phyloP scores from a whole-genome alignment of 2,113 vertebrate genomes.

The Mesocricetus auratus region DNA sequence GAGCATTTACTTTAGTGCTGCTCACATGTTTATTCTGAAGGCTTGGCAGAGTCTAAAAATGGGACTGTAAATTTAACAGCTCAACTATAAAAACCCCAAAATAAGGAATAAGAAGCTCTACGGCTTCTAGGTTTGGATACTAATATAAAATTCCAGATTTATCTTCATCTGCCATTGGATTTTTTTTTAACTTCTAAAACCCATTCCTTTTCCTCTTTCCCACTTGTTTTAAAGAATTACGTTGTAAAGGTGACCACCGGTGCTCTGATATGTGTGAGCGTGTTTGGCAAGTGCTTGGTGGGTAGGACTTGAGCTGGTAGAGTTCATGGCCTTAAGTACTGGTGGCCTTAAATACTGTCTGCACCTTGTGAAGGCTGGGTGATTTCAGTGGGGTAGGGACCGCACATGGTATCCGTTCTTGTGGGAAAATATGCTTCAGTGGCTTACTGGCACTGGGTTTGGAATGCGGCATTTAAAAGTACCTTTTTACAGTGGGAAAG shows the following conservation, averaged over 20 bases:
- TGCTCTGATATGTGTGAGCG: constrained; percentile 62
- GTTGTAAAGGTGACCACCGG: constrained; percentile 36
- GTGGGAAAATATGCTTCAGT: constrained; percentile 93
- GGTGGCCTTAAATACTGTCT: constrained; percentile 68
- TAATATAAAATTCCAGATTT: constrained; percentile 37
- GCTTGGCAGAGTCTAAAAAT: constrained; percentile 72
- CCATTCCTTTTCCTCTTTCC: constrained; percentile 37
- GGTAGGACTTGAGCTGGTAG: constrained; percentile 35
- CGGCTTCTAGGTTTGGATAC: constrained; percentile 59
- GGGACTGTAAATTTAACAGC: constrained; percentile 70
- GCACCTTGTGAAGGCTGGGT: constrained; percentile 79
- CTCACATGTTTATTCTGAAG: constrained; percentile 78
- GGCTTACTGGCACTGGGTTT: constrained; percentile 90
- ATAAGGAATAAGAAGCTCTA: constrained; percentile 54
- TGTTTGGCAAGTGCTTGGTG: constrained; percentile 59
- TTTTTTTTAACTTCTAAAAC: constrained; percentile 53
- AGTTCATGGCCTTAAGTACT: too few relatives aligned
- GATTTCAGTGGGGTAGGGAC: constrained; percentile 84
- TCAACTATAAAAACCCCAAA: constrained; percentile 71
- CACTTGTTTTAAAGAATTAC: constrained; percentile 57
- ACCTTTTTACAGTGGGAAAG: constrained; percentile 94
- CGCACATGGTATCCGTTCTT: constrained; percentile 88
- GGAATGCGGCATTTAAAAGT: constrained; percentile 94
- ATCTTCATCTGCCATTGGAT: constrained; percentile 20
- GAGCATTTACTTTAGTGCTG: constrained; percentile 71